phyloP scores from a whole-genome alignment of 35 echinoderm and acorn worm genomes.

The Holothuria glaberrima region DNA sequence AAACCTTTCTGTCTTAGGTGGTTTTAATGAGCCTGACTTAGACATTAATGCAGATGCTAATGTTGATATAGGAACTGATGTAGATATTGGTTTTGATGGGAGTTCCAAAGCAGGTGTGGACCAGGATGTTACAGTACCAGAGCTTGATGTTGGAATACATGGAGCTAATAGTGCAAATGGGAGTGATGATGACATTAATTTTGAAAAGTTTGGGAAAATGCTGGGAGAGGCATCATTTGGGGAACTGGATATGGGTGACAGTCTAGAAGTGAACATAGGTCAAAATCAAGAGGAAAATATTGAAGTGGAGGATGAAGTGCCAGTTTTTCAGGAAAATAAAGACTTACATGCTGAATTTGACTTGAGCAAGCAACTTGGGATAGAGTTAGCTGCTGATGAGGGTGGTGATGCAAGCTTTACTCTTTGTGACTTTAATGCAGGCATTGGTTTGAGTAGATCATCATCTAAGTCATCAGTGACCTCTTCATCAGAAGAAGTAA shows the following conservation, averaged over 20 bases:
- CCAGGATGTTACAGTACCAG: neutral
- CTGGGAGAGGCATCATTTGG: constrained; percentile 3
- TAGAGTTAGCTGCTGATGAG: neutral
- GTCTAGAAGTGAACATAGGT: neutral
- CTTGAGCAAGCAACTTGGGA: neutral
- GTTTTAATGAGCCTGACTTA: neutral
- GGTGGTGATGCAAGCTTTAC: neutral
- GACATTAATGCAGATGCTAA: neutral
- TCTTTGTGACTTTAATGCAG: neutral
- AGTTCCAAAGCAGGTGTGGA: neutral
- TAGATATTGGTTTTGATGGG: neutral
- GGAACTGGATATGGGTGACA: constrained; percentile 1
- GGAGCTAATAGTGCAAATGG: neutral
- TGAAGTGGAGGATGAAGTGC: neutral
- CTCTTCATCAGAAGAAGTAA: constrained; percentile 7
- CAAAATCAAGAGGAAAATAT: neutral
- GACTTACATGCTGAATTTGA: neutral
- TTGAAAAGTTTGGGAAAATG: constrained; percentile 53
- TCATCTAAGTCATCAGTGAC: constrained; percentile 38
- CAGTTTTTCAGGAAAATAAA: neutral
- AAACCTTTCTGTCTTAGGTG: neutral
- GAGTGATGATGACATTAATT: constrained; percentile 21
- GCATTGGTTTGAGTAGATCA: constrained; percentile 10
- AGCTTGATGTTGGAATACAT: neutral
- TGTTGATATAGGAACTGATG: neutral